Conservation (phyloP, 2,113 vertebrate species). For the Falcunculus frontatus region DNA sequence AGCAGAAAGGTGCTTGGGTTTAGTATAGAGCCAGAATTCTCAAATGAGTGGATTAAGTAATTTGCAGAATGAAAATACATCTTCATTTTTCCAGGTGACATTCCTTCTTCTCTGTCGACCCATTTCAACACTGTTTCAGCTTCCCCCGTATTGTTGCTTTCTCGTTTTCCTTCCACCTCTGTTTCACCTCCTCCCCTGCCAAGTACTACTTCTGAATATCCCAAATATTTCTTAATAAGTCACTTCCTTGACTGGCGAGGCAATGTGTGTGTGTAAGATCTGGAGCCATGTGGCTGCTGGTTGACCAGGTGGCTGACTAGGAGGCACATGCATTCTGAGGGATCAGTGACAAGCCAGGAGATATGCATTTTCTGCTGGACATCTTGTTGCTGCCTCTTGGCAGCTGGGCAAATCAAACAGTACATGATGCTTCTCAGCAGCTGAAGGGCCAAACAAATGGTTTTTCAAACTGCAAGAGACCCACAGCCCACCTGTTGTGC, state of each 20-base stretch:
- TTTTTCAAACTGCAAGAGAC: slow-evolving; percentile 51
- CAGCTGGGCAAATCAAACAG: slow-evolving; percentile 61
- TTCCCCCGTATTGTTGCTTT: neutral
- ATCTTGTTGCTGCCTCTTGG: slow-evolving; percentile 55
- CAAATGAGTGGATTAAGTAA: neutral
- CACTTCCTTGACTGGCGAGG: neutral
- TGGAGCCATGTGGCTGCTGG: neutral
- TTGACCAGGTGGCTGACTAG: slow-evolving; percentile 16
- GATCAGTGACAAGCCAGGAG: slow-evolving; percentile 31
- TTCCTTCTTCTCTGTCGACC: neutral
- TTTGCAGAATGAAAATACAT: neutral
- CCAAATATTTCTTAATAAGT: neutral
- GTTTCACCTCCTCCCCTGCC: neutral
- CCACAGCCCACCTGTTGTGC: slow-evolving; percentile 53
- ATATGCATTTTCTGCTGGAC: slow-evolving; percentile 22
- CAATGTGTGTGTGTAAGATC: neutral
- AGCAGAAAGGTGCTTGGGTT: neutral
- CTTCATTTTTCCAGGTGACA: neutral
- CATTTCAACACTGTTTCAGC: neutral
- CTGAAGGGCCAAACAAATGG: slow-evolving; percentile 63
- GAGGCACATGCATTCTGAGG: neutral
- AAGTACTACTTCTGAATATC: neutral
- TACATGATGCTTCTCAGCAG: slow-evolving; percentile 59
- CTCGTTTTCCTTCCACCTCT: neutral
- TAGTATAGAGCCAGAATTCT: neutral